Conservation (phyloP, 2,888 invertebrate species). For the Archips crataeganus region DNA sequence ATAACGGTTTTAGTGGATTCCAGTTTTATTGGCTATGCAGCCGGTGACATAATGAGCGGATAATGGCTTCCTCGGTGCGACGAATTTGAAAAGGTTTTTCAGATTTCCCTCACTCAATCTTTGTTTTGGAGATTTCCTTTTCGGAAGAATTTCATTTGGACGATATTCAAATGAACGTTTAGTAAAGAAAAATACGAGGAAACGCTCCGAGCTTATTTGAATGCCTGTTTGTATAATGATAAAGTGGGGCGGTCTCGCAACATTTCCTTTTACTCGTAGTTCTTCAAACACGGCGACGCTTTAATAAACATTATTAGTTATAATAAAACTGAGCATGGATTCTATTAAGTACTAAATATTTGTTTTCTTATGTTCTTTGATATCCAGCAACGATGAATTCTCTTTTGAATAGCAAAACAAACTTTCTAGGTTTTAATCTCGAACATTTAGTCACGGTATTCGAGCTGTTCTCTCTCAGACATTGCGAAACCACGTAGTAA, state of each 20-base stretch:
- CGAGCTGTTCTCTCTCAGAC: neutral
- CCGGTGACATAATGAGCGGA: neutral
- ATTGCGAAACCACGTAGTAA: neutral
- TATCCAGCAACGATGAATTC: too few species aligned
- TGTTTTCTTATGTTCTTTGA: neutral
- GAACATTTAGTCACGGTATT: neutral
- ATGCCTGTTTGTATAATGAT: neutral
- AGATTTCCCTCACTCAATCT: conserved; percentile 5
- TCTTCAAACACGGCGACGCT: neutral
- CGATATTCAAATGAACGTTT: conserved; percentile 1
- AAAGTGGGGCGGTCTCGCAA: neutral
- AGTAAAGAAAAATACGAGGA: neutral
- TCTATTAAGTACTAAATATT: neutral
- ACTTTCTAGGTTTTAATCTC: neutral
- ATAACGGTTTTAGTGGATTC: conserved; percentile 52
- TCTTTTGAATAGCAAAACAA: neutral
- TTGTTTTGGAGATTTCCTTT: conserved; percentile 16
- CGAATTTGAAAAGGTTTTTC: neutral
- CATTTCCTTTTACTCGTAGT: neutral
- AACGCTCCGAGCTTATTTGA: neutral
- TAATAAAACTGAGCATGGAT: neutral
- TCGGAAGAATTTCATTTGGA: conserved; percentile 9
- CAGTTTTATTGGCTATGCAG: neutral
- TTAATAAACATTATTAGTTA: too few species aligned
- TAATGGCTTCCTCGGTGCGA: conserved; percentile 1